A percentile compares a stretch with the other conserved stretches of the same genome.
Conservation (phyloP, 1,140 invertebrate genomes). For the Cherax quadricarinatus region DNA sequence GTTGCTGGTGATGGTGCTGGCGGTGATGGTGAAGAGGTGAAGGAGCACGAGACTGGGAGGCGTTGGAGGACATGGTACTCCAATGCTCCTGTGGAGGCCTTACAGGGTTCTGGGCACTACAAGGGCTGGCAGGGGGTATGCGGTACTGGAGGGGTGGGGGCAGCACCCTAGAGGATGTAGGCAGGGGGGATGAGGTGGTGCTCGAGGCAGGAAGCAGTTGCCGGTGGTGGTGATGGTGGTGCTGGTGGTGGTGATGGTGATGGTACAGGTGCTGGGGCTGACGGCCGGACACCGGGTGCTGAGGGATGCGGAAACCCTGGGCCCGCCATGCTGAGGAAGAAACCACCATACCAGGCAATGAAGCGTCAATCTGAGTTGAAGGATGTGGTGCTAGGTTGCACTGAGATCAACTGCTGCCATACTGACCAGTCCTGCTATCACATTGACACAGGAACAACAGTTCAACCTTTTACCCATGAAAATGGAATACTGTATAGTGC, state of each 20-base stretch:
- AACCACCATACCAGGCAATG: slow-evolving; percentile 74
- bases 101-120: slow-evolving; percentile 59
- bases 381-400: slow-evolving; percentile 41
- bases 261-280: slow-evolving; percentile 70
- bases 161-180: slow-evolving; percentile 64
- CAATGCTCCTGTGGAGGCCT: slow-evolving; percentile 56
- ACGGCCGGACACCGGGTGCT: slow-evolving; percentile 61
- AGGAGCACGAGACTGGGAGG: slow-evolving; percentile 54
- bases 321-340: slow-evolving; percentile 74
- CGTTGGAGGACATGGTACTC: slow-evolving; percentile 47
- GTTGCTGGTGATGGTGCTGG: slow-evolving; percentile 66
- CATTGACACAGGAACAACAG: slow-evolving; percentile 7
- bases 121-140: slow-evolving; percentile 65
- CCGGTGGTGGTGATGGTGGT: slow-evolving; percentile 77
- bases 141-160: slow-evolving; percentile 65
- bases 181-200: slow-evolving; percentile 74
- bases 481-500: neutral
- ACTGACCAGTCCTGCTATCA: slow-evolving; percentile 7
- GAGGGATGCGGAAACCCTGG: slow-evolving; percentile 73
- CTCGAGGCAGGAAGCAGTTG: slow-evolving; percentile 76
- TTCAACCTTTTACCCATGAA: neutral
- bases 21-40: slow-evolving; percentile 78
- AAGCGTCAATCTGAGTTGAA: slow-evolving; percentile 58
- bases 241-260: slow-evolving; percentile 74
- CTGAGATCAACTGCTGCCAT: slow-evolving; percentile 34